A percentile compares a stretch with the other conserved stretches of the same genome.
These are phyloP conservation scores for Aphaenogaster ashmeadi DNA, from an alignment of 1,140 invertebrate species.

Conservation along the genomic window DNA sequence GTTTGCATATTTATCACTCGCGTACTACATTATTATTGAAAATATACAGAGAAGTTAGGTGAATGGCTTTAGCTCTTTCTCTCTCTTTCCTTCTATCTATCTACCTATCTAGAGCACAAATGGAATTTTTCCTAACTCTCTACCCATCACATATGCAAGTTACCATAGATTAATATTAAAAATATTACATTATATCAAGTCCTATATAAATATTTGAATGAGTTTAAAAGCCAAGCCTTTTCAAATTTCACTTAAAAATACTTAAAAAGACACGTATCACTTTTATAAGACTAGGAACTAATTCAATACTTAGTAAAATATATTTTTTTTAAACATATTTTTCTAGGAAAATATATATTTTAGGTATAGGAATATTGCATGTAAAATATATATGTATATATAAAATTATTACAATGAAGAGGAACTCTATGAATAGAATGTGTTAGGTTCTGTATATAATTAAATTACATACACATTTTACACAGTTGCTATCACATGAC, in stretches of 20 bases:
- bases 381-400: slow-evolving; percentile 45
- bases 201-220: slow-evolving; percentile 65
- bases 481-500: slow-evolving; percentile 53
- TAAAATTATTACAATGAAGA: slow-evolving; percentile 62
- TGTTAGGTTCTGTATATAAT: slow-evolving; percentile 46
- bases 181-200: slow-evolving; percentile 69
- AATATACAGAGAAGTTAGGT: slow-evolving; percentile 79
- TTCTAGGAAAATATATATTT: slow-evolving; percentile 63
- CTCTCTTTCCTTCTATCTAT: background rate
- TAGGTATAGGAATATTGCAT: slow-evolving; percentile 49
- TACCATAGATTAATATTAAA: slow-evolving; percentile 75
- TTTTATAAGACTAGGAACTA: slow-evolving; percentile 62
- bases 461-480: slow-evolving; percentile 51
- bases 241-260: slow-evolving; percentile 69
- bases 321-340: slow-evolving; percentile 2
- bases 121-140: slow-evolving; percentile 81
- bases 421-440: slow-evolving; percentile 66
- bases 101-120: slow-evolving; percentile 75
- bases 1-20: slow-evolving; percentile 72
- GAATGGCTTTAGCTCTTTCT: slow-evolving; percentile 68
- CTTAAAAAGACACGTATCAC: slow-evolving; percentile 67
- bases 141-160: slow-evolving; percentile 80
- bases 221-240: slow-evolving; percentile 78
- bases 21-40: slow-evolving; percentile 69
- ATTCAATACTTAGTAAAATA: slow-evolving; percentile 20